phyloP scores from a whole-genome alignment of 1,140 invertebrate species.

The Spodoptera litura region DNA sequence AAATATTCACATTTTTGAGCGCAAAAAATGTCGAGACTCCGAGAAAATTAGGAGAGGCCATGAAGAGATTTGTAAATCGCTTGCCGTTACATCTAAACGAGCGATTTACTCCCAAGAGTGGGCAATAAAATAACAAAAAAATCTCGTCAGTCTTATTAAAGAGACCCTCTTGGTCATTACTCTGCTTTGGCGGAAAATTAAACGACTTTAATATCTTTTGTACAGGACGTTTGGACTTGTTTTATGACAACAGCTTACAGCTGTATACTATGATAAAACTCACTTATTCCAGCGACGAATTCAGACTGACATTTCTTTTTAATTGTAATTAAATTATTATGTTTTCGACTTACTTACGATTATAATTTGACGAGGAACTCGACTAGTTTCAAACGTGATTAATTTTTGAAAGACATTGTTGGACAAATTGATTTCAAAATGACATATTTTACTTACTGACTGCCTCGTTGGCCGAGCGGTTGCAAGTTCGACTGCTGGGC shows the following conservation, averaged over 20 bases:
- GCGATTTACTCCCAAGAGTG: conserved; percentile 60
- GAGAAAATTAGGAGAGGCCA: conserved; percentile 60
- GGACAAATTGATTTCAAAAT: too few relatives aligned
- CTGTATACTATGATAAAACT: conserved; percentile 48
- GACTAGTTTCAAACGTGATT: too few relatives aligned
- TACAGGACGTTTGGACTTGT: conserved; percentile 47
- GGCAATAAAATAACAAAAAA: conserved; percentile 63
- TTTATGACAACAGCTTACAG: conserved; percentile 49
- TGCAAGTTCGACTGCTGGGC: too few relatives aligned
- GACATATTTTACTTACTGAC: too few relatives aligned
- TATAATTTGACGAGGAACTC: too few relatives aligned
- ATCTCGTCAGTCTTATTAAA: conserved; percentile 61
- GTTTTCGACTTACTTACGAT: too few relatives aligned
- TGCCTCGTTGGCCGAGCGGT: too few relatives aligned
- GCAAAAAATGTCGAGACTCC: conserved; percentile 35
- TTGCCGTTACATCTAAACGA: conserved; percentile 61
- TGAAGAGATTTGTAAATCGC: conserved; percentile 62
- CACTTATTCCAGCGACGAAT: background rate
- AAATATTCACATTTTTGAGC: conserved; percentile 4
- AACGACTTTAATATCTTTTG: conserved; percentile 56
- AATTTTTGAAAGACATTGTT: too few relatives aligned
- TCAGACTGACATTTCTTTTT: too few relatives aligned
- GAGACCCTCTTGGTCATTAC: conserved; percentile 58
- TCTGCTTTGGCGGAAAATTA: conserved; percentile 65
- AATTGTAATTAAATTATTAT: background rate